Conservation (phyloP, 2,113 vertebrate species). For the Chaetodon trifascialis region DNA sequence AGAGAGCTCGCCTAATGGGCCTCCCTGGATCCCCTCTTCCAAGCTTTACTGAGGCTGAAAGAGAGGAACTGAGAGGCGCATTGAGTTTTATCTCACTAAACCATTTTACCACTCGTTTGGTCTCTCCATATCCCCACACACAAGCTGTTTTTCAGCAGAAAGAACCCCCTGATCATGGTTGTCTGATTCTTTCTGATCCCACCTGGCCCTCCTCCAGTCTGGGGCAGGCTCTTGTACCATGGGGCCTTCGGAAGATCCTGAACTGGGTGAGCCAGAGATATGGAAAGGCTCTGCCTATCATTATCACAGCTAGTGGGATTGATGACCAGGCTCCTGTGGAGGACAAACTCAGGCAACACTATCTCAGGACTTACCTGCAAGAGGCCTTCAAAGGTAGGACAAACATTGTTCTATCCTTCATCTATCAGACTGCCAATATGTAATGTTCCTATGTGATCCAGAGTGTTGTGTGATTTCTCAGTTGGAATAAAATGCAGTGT, state of each 20-base stretch:
- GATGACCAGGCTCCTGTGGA: conserved; percentile 88
- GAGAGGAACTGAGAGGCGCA: conserved; percentile 85
- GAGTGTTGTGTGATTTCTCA: conserved; percentile 1
- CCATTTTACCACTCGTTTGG: conserved; percentile 95
- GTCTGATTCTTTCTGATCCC: conserved; percentile 87
- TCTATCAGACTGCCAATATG: background rate
- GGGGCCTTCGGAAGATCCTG: conserved; percentile 89
- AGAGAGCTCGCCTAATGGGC: conserved; percentile 72
- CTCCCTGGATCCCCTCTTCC: conserved; percentile 82
- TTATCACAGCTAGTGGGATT: conserved; percentile 92
- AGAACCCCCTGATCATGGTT: conserved; percentile 80
- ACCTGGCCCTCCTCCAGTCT: conserved; percentile 87
- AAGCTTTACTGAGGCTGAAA: conserved; percentile 85
- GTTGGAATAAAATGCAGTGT: conserved; percentile 4
- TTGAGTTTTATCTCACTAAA: conserved; percentile 93
- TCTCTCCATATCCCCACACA: conserved; percentile 78
- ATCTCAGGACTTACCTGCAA: conserved; percentile 89
- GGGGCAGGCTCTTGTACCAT: conserved; percentile 88
- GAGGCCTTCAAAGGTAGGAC: conserved; percentile 93
- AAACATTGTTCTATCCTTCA: background rate
- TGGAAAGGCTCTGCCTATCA: conserved; percentile 83
- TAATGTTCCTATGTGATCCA: background rate
- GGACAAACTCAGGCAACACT: conserved; percentile 89
- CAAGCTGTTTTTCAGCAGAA: conserved; percentile 68
- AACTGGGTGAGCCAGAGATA: conserved; percentile 90